Evolutionary conservation across 2,113 vertebrate genomes (phyloP), one percentile per base, ranked within the genome.

Genomic region (Gymnocephalus cernua): DNA sequence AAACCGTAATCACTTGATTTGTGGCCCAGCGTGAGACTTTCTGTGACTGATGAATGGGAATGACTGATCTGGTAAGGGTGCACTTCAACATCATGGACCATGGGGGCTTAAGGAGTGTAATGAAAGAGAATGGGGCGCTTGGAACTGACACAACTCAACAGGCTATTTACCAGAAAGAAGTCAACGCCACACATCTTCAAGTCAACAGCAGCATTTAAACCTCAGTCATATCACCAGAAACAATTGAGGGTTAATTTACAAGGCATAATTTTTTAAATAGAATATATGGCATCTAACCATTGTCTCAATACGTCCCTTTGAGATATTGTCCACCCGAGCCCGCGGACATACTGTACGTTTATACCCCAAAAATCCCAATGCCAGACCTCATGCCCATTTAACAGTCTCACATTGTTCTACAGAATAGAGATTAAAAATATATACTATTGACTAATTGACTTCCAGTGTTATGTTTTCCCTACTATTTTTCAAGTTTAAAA

Each of bases 401-500:
- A 94, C 89, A 93, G 91, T 94, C 91, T 92, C 89, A 89, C 85
- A 88, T 86, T 91, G 77, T 89, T 92, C 89, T 93, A 90, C 79
- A 95, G 89, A 93, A 88, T 90, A 83, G 74, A 80, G 82, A 86
- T 92, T 91, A 89, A 95, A 94, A 93, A 94, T 94, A 95, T 93
- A 93, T 92, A 94, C 86, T 94, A 93, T 91, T 83, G 81, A 90
- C 83, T 92, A 93, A 93, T 84, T 87, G 84, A 91, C 86, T 92
- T 95, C 94, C 95, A 96, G 95, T 96, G 94, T 93, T 41, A 91
- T 67, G 76, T 82, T 88, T 92, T 87, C 53, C 78, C 78, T 77
- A 66, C 48, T 73, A 74, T 79, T 87, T 89, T 92, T 91, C 92
- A 92, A 93, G 92, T 90, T 92, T 90, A 83, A 91, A 91, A 91